phyloP scores from a whole-genome alignment of 2,797 vertebrate genomes.

The Myiotriccus ornatus region DNA sequence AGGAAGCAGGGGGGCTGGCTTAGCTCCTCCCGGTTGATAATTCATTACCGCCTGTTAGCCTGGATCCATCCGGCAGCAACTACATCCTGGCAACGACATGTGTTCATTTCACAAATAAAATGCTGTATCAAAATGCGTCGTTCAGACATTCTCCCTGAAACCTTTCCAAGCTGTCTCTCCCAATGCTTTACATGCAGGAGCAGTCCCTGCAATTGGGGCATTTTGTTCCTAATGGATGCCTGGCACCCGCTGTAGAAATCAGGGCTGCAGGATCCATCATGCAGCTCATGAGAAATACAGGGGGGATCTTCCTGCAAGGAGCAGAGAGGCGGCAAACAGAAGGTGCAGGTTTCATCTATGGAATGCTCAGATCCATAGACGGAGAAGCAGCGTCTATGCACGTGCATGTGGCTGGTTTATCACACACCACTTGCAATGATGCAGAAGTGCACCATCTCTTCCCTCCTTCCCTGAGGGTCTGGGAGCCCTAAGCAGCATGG shows the following conservation, averaged over 20 bases:
- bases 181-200: background rate
- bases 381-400: background rate
- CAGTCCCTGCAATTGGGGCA: background rate
- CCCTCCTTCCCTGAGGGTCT: background rate
- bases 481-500: background rate
- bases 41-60: constrained; percentile 12
- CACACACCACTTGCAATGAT: accelerated
- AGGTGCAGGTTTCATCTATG: background rate
- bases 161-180: background rate
- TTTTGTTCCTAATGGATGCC: background rate
- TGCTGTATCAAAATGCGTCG: constrained; percentile 18
- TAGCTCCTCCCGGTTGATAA: constrained; percentile 48
- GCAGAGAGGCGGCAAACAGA: background rate
- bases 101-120: constrained; percentile 48
- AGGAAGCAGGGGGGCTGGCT: background rate
- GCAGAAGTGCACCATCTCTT: background rate
- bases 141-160: background rate
- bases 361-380: accelerated
- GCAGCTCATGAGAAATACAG: background rate
- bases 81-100: background rate
- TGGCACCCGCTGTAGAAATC: background rate
- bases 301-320: background rate
- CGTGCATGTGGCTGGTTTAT: background rate
- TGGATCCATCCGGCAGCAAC: background rate
- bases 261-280: background rate